A percentile compares a stretch with the other conserved stretches of the same genome.
Conservation (phyloP, 2,797 vertebrate genomes). For the Psittacula derbiana region DNA sequence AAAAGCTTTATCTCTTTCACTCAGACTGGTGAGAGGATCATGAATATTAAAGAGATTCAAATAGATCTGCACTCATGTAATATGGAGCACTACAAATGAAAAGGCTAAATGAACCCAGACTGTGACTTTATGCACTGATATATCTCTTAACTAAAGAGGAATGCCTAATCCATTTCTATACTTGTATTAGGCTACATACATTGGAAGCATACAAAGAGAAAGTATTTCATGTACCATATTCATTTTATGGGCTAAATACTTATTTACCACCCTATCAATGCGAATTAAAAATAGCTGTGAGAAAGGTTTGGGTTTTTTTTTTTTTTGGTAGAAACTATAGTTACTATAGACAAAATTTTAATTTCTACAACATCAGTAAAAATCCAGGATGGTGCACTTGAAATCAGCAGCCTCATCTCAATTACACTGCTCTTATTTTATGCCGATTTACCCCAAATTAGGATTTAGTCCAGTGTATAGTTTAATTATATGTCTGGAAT, state of each 20-base stretch:
- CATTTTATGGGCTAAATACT: constrained; percentile 43
- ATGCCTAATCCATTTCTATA: constrained; percentile 73
- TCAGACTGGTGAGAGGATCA: constrained; percentile 82
- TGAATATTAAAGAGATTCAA: constrained; percentile 87
- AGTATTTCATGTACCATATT: constrained; percentile 4
- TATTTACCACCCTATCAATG: constrained; percentile 15
- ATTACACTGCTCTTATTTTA: not conserved
- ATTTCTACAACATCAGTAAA: not conserved
- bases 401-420: constrained; percentile 1
- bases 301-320: not conserved
- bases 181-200: constrained; percentile 45
- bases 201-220: constrained; percentile 54
- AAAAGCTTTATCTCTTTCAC: constrained; percentile 83
- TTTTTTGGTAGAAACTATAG: not conserved
- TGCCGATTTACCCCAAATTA: not conserved
- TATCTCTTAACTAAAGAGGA: constrained; percentile 77
- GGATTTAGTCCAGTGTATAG: not conserved
- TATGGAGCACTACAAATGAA: constrained; percentile 82
- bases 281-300: not conserved
- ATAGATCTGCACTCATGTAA: constrained; percentile 80
- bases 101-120: constrained; percentile 80
- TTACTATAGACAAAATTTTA: not conserved
- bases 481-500: not conserved
- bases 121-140: constrained; percentile 76
- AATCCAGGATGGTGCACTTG: not conserved